Conservation (phyloP, 2,113 vertebrate species). For the Phoenicopterus ruber region DNA sequence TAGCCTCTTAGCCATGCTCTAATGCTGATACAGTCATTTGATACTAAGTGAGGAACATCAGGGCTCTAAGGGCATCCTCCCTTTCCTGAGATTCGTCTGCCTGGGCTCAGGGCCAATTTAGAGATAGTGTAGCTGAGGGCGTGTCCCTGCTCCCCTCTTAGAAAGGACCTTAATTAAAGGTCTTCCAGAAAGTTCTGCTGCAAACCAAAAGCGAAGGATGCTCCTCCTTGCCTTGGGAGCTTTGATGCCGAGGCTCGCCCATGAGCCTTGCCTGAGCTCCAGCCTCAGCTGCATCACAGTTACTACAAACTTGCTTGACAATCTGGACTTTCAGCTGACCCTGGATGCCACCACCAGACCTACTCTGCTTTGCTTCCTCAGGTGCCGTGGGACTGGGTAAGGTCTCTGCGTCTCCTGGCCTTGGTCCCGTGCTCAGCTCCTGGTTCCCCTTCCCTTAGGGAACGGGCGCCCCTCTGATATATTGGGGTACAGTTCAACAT, state of each 20-base stretch:
- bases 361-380: not conserved
- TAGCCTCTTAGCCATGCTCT: not conserved
- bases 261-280: not conserved
- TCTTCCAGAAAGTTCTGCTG: not conserved
- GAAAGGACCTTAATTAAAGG: not conserved
- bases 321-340: not conserved
- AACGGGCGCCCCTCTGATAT: accelerated
- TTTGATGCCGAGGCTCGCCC: not conserved
- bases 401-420: not conserved
- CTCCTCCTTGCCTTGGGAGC: not conserved
- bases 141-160: not conserved
- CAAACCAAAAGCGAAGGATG: not conserved
- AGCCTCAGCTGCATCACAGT: not conserved
- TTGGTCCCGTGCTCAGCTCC: not conserved
- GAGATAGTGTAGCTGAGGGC: not conserved
- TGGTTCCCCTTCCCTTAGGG: not conserved
- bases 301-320: not conserved
- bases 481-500: not conserved
- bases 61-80: not conserved
- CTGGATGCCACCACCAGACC: not conserved
- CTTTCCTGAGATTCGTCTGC: not conserved
- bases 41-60: not conserved
- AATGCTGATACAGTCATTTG: not conserved
- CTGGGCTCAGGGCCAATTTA: not conserved
- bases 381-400: not conserved